These are phyloP conservation scores for Zygogramma bicolorata DNA, from an alignment of 2,888 invertebrate genomes.

Conservation along the genomic window DNA sequence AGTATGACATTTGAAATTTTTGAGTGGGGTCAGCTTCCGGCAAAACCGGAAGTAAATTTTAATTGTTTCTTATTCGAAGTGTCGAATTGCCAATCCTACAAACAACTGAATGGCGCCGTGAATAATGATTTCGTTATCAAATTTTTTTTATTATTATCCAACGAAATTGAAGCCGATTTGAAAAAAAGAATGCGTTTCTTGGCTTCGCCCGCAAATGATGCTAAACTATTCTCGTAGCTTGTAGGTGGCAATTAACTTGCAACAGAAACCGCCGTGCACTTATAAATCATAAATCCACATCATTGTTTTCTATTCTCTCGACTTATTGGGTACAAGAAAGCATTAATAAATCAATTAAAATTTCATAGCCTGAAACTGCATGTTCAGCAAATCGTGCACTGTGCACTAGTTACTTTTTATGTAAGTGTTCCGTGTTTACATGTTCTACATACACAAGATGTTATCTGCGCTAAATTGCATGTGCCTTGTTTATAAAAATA, in stretches of 20 bases:
- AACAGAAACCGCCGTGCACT: not conserved
- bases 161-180: too few relatives aligned
- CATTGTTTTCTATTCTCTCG: not conserved
- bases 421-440: slow-evolving; percentile 27
- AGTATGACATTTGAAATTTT: too few relatives aligned
- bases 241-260: not conserved
- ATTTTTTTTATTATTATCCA: too few relatives aligned
- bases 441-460: slow-evolving; percentile 18
- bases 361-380: slow-evolving; percentile 8
- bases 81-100: too few relatives aligned
- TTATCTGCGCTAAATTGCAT: slow-evolving; percentile 21
- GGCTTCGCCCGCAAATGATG: not conserved
- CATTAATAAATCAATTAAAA: slow-evolving; percentile 11
- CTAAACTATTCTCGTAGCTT: not conserved
- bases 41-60: too few relatives aligned
- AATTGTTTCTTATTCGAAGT: too few relatives aligned
- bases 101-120: too few relatives aligned
- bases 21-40: too few relatives aligned
- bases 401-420: slow-evolving; percentile 31
- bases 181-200: too few relatives aligned
- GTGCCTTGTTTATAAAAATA: not conserved
- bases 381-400: slow-evolving; percentile 24
- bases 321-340: not conserved
- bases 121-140: too few relatives aligned
- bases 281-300: not conserved